Percentiles rank a stretch among this genome's conserved stretches.
Conservation (phyloP, 2,113 vertebrate genomes). For the Gila orcuttii region DNA sequence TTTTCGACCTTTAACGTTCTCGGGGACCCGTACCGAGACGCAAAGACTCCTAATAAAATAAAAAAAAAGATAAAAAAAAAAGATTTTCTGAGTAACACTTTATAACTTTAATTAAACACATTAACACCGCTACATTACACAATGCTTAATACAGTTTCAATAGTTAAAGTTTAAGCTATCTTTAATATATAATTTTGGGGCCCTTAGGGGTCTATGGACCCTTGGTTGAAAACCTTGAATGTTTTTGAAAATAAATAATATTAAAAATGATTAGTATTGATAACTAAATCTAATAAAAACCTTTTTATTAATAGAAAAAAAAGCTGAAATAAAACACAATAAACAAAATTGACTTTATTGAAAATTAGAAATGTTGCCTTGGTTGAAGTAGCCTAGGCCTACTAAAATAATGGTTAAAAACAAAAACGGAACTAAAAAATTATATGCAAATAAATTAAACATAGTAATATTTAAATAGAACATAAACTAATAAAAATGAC, state of each 20-base stretch:
- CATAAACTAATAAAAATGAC: not conserved
- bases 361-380: not conserved
- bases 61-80: too few relatives aligned
- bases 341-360: not conserved
- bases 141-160: too few relatives aligned
- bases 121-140: not conserved
- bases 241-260: not conserved
- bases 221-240: not conserved
- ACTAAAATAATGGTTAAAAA: not conserved
- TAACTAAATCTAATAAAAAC: not conserved
- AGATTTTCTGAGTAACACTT: not conserved
- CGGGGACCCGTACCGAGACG: not conserved
- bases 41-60: too few relatives aligned
- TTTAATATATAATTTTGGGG: not conserved
- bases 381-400: not conserved
- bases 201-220: too few relatives aligned
- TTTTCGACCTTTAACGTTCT: not conserved
- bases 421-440: not conserved
- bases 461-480: not conserved
- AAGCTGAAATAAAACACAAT: not conserved
- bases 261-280: too few relatives aligned
- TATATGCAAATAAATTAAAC: not conserved
- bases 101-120: not conserved
- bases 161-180: not conserved
- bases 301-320: not conserved